phyloP scores from a whole-genome alignment of 2,888 invertebrate species.

The Perithous albicinctus region DNA sequence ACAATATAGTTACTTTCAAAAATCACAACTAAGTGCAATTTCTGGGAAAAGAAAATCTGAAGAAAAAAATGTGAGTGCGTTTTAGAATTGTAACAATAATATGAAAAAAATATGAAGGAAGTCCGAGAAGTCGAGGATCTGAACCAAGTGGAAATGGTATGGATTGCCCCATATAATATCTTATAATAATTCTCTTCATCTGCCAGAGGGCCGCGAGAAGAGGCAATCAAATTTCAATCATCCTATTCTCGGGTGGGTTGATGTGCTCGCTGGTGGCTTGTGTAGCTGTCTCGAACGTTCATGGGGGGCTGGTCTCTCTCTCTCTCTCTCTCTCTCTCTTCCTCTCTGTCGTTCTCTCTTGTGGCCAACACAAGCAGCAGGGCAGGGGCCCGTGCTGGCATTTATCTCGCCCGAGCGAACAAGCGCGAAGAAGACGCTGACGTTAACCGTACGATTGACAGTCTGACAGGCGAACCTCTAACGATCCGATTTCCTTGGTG shows the following conservation, averaged over 20 bases:
- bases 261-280: constrained; percentile 57
- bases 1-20: no score
- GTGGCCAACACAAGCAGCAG: constrained; percentile 18
- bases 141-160: no score
- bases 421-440: constrained; percentile 79
- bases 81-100: no score
- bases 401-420: constrained; percentile 65
- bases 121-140: no score
- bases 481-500: constrained; percentile 75
- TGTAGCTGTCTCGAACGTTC: constrained; percentile 55
- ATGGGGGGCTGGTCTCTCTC: constrained; percentile 46
- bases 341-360: constrained; percentile 3
- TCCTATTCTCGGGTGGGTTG: constrained; percentile 64
- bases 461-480: constrained; percentile 81
- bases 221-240: constrained; percentile 68
- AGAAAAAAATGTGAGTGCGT: no score
- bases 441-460: constrained; percentile 78
- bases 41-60: no score
- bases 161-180: no score
- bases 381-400: constrained; percentile 55
- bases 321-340: constrained; percentile 16
- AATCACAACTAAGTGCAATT: no score
- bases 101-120: no score
- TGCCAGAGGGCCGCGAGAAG: constrained; percentile 50
- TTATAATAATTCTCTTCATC: constrained; percentile 59